Percentiles rank a stretch among this genome's conserved stretches.
Evolutionary conservation across 2,888 invertebrate species (phyloP).

Genomic region (Drosophila formosana): DNA sequence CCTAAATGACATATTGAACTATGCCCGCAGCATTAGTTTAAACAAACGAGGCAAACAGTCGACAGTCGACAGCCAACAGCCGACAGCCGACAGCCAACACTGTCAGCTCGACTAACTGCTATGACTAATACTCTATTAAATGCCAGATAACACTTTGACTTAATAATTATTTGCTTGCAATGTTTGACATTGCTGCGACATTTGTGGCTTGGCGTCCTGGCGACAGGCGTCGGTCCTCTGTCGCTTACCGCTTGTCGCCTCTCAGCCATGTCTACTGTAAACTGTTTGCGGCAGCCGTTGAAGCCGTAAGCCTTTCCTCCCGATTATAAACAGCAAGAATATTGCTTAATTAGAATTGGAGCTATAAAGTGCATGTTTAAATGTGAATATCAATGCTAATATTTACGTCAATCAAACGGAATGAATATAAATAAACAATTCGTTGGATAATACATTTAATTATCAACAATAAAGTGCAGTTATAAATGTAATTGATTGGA

Average conservation of each 20-base stretch:
- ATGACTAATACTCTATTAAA: slow-evolving; percentile 15
- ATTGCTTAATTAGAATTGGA: not conserved
- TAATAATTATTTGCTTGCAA: slow-evolving; percentile 13
- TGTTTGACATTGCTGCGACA: slow-evolving; percentile 3
- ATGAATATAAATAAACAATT: too few species aligned
- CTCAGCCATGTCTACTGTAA: not conserved
- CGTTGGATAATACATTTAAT: too few species aligned
- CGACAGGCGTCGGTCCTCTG: not conserved
- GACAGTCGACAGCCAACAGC: not conserved
- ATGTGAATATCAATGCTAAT: too few species aligned
- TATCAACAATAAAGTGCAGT: too few species aligned
- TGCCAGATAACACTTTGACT: slow-evolving; percentile 9
- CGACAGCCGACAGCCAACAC: not conserved
- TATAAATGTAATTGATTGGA: too few species aligned
- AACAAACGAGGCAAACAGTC: slow-evolving; percentile 12
- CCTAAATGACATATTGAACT: slow-evolving; percentile 17
- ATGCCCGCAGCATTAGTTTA: slow-evolving; percentile 21
- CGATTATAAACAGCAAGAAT: too few species aligned
- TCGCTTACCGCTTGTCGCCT: not conserved
- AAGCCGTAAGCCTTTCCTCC: not conserved
- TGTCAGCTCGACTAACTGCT: not conserved
- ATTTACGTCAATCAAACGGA: too few species aligned
- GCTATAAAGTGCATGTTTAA: too few species aligned
- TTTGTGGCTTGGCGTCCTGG: slow-evolving; percentile 4
- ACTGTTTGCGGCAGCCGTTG: not conserved